Evolutionary conservation across 2,888 invertebrate species (phyloP).

Genomic region (Pecten maximus): DNA sequence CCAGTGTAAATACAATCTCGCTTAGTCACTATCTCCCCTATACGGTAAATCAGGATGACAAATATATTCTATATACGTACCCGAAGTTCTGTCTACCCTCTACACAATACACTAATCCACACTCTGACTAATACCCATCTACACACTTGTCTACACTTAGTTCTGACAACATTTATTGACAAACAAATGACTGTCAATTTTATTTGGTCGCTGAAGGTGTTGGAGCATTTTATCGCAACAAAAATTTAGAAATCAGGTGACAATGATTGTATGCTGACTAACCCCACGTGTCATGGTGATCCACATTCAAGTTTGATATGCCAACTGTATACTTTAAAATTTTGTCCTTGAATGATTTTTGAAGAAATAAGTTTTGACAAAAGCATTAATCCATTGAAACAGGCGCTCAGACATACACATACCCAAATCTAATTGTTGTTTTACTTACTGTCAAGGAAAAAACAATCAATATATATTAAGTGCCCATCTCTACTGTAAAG

Average conservation of each 20-base stretch:
- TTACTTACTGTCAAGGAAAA: slow-evolving; percentile 21
- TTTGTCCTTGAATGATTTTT: slow-evolving; percentile 23
- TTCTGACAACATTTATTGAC: not conserved
- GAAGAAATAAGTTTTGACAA: slow-evolving; percentile 12
- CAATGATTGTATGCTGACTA: not conserved
- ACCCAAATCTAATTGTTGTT: not conserved
- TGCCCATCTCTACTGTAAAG: not conserved
- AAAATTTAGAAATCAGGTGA: not conserved
- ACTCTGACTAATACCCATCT: not conserved
- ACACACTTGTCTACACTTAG: not conserved
- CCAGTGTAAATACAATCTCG: not conserved
- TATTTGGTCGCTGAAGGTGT: not conserved
- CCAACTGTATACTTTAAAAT: slow-evolving; percentile 23
- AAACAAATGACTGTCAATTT: slow-evolving; percentile 4
- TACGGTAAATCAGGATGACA: not conserved
- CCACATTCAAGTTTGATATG: not conserved
- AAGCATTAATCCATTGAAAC: slow-evolving; percentile 13
- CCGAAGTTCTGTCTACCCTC: not conserved
- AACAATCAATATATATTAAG: slow-evolving; percentile 32
- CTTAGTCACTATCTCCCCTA: slow-evolving; percentile 30
- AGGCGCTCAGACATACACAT: not conserved
- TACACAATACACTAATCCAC: slow-evolving; percentile 11
- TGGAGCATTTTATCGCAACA: not conserved
- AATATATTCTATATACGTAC: not conserved
- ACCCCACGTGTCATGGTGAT: not conserved